These are phyloP conservation scores for Dendroctonus valens DNA, from an alignment of 1,140 invertebrate genomes.

Conservation along the genomic window DNA sequence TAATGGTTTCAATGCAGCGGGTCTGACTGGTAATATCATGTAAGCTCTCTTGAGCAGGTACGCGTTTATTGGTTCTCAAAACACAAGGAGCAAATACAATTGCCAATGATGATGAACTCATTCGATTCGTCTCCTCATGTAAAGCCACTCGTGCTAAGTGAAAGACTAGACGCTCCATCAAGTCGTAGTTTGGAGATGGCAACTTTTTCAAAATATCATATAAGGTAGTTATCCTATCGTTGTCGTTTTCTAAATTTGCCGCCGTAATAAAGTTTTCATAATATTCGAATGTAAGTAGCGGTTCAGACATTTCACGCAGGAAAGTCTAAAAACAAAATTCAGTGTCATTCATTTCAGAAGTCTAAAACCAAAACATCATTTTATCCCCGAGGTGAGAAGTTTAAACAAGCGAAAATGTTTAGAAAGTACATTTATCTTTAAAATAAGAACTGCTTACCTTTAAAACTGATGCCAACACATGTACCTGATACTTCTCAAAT, in stretches of 20 bases:
- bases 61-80: conserved; percentile 77
- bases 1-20: conserved; percentile 84
- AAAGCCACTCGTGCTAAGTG: conserved; percentile 87
- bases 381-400: no score
- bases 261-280: conserved; percentile 93
- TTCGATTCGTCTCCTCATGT: conserved; percentile 86
- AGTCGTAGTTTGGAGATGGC: conserved; percentile 84
- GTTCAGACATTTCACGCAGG: conserved; percentile 90
- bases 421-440: neutral
- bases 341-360: neutral
- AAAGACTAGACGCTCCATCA: conserved; percentile 90
- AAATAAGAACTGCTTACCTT: conserved; percentile 55
- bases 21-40: conserved; percentile 77
- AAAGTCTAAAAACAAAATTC: conserved; percentile 56
- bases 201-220: conserved; percentile 87
- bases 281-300: conserved; percentile 87
- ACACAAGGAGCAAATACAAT: conserved; percentile 96
- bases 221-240: conserved; percentile 79
- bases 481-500: conserved; percentile 74
- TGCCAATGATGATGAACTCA: conserved; percentile 87
- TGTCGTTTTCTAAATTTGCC: conserved; percentile 77
- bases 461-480: conserved; percentile 87
- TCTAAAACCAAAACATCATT: neutral
- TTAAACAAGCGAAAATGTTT: no score
- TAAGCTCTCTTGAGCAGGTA: conserved; percentile 87